phyloP scores from a whole-genome alignment of 2,113 vertebrate genomes.

The Platycercus adscitus region DNA sequence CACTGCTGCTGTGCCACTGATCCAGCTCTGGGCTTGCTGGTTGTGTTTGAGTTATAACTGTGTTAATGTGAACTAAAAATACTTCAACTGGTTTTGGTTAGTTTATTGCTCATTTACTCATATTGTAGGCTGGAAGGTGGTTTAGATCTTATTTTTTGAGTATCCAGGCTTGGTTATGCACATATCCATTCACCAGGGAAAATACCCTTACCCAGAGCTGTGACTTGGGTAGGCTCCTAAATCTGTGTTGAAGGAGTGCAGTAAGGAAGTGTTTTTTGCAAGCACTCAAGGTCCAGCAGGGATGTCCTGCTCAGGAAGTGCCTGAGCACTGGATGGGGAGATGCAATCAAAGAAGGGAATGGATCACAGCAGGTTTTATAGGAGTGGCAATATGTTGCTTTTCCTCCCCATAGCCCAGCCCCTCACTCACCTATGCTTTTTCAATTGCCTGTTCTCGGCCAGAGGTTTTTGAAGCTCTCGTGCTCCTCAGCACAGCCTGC shows the following conservation, averaged over 20 bases:
- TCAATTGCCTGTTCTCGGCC: background rate
- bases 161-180: background rate
- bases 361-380: background rate
- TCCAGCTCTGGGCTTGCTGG: background rate
- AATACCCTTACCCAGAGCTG: background rate
- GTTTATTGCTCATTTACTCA: background rate
- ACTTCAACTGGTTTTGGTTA: background rate
- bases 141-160: background rate
- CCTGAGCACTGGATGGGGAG: rapidly evolving
- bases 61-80: background rate
- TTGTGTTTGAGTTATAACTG: background rate
- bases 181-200: background rate
- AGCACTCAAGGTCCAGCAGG: background rate
- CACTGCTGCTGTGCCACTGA: background rate
- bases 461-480: background rate
- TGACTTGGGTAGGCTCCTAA: background rate
- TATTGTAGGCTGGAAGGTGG: background rate
- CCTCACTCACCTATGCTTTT: background rate
- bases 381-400: background rate
- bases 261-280: background rate
- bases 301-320: background rate
- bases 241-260: background rate
- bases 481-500: background rate
- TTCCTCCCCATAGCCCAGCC: background rate
- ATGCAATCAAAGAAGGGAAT: background rate